phyloP scores from a whole-genome alignment of 2,888 invertebrate genomes.

The Embidobia sp. region DNA sequence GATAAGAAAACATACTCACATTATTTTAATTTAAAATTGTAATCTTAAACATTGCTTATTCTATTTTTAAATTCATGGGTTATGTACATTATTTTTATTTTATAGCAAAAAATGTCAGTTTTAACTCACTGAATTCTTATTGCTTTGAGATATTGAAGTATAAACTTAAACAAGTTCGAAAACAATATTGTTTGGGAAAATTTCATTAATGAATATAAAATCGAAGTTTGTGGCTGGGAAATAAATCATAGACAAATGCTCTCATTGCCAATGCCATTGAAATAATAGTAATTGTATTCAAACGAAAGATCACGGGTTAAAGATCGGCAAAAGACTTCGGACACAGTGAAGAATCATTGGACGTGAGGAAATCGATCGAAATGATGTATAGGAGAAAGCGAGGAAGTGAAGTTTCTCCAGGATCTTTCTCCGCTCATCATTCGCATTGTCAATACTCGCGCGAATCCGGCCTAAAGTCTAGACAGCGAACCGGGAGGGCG shows the following conservation, averaged over 20 bases:
- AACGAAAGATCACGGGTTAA: conserved; percentile 49
- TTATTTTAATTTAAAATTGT: too few species aligned
- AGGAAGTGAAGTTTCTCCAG: conserved; percentile 60
- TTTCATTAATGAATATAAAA: too few species aligned
- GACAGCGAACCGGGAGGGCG: conserved; percentile 39
- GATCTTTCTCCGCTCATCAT: conserved; percentile 47
- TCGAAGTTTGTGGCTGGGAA: neutral
- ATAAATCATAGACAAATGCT: conserved; percentile 14
- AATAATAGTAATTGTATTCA: conserved; percentile 49
- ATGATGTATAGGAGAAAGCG: conserved; percentile 66
- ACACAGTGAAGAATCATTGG: conserved; percentile 39
- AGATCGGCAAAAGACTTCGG: conserved; percentile 14
- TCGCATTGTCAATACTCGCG: conserved; percentile 54
- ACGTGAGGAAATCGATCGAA: conserved; percentile 39
- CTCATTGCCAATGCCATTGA: conserved; percentile 20
- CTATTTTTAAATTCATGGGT: too few species aligned
- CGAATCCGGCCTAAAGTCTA: conserved; percentile 35
- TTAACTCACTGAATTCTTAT: too few species aligned
- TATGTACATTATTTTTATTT: too few species aligned
- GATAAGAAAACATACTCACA: too few species aligned
- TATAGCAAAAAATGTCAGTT: too few species aligned
- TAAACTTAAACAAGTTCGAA: too few species aligned
- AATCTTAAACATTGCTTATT: too few species aligned
- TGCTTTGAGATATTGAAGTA: too few species aligned
- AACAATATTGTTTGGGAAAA: too few species aligned